phyloP scores from a whole-genome alignment of 1,140 invertebrate genomes.

The Eciton burchellii region DNA sequence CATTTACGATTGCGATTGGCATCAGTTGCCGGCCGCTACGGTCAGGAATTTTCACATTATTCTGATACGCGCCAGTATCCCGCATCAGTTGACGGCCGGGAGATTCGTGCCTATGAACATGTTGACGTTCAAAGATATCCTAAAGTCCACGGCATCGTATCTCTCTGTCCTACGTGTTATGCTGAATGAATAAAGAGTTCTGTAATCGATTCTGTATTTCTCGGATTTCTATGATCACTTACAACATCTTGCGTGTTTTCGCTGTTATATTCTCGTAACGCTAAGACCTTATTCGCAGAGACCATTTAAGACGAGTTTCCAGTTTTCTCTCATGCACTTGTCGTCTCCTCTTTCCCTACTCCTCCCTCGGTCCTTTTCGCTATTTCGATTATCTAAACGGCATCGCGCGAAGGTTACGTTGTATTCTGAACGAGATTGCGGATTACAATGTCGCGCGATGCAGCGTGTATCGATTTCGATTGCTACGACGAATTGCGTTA shows the following conservation, averaged over 20 bases:
- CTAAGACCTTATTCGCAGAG: too few species aligned
- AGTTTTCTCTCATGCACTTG: neutral
- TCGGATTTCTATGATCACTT: too few species aligned
- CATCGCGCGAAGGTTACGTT: conserved; percentile 8
- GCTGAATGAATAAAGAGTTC: conserved; percentile 30
- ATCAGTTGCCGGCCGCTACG: conserved; percentile 19
- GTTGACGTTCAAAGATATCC: conserved; percentile 48
- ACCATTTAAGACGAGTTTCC: neutral
- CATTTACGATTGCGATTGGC: conserved; percentile 41
- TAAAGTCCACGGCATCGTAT: conserved; percentile 51
- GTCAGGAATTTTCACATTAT: conserved; percentile 41
- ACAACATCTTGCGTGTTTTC: too few species aligned
- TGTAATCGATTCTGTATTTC: too few species aligned
- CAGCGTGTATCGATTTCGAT: neutral
- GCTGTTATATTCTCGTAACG: too few species aligned
- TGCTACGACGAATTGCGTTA: neutral
- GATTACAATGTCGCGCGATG: neutral
- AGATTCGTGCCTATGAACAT: conserved; percentile 53
- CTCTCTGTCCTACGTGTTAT: conserved; percentile 49
- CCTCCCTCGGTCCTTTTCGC: too few species aligned
- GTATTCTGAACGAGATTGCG: neutral
- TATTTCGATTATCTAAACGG: too few species aligned
- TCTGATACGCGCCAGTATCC: conserved; percentile 31
- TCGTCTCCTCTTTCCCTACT: neutral
- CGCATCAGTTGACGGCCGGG: conserved; percentile 44